A percentile compares a stretch with the other conserved stretches of the same genome.
Evolutionary conservation across 2,797 vertebrate species (phyloP).

Genomic region (Dryobates pubescens): DNA sequence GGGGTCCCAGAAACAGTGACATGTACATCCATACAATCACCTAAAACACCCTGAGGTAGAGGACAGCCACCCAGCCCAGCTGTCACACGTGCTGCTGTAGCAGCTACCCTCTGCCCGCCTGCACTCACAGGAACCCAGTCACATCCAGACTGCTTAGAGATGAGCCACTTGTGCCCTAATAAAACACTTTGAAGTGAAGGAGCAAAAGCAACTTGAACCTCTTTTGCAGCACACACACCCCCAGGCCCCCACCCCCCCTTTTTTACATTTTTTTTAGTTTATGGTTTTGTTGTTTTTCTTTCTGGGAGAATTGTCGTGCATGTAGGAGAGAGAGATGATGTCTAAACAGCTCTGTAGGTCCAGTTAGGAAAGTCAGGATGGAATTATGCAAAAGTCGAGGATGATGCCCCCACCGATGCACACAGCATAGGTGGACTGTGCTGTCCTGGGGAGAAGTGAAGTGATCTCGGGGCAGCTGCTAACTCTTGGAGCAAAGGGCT

Average conservation of each 20-base stretch:
- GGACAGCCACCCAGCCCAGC: neutral
- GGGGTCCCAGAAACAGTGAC: neutral
- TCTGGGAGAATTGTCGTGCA: neutral
- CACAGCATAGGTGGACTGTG: neutral
- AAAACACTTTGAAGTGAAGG: accelerated
- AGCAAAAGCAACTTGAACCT: neutral
- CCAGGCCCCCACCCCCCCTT: no score
- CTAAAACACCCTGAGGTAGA: neutral
- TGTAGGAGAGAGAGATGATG: neutral
- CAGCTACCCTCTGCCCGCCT: neutral
- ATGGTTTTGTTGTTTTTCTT: neutral
- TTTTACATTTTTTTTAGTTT: no score
- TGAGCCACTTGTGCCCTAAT: neutral
- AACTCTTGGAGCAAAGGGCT: accelerated
- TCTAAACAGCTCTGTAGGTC: slow-evolving; percentile 30
- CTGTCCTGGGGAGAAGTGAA: neutral
- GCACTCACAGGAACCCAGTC: neutral
- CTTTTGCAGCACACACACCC: neutral
- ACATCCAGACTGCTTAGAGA: neutral
- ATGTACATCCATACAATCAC: accelerated
- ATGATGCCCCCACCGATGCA: neutral
- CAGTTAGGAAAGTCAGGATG: slow-evolving; percentile 59
- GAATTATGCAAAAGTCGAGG: slow-evolving; percentile 42
- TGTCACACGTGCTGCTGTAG: accelerated
- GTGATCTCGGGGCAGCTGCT: neutral